Evolutionary conservation across 2,113 vertebrate species (phyloP).

Genomic region (Chitala chitala): DNA sequence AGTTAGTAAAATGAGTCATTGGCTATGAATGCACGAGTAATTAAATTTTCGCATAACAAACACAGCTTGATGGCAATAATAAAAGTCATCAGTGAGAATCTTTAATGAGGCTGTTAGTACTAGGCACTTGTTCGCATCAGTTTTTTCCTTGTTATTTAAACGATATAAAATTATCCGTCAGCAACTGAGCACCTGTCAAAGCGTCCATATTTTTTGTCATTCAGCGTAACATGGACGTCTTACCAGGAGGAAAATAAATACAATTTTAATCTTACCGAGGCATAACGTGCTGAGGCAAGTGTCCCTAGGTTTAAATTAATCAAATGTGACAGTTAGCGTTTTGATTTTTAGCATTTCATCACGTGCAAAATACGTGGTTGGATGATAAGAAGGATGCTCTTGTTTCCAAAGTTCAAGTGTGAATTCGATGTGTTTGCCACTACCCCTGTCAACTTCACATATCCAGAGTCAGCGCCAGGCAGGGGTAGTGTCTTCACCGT

Average conservation of each 20-base stretch:
- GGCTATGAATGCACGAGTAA: not conserved
- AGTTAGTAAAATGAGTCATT: not conserved
- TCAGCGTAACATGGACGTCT: no score
- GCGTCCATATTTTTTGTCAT: no score
- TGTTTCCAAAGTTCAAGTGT: no score
- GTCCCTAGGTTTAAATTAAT: not conserved
- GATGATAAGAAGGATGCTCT: no score
- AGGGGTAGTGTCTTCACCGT: no score
- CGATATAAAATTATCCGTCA: not conserved
- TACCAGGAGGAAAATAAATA: no score
- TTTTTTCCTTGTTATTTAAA: not conserved
- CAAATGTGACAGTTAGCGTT: not conserved
- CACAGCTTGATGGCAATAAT: constrained; percentile 1
- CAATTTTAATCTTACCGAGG: not conserved
- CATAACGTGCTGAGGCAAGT: not conserved
- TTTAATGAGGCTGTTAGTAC: not conserved
- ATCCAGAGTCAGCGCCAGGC: no score
- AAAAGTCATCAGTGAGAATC: not conserved
- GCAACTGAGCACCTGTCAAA: not conserved
- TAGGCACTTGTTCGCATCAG: not conserved
- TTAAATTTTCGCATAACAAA: constrained; percentile 9
- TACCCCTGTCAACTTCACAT: not conserved
- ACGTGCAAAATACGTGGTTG: not conserved
- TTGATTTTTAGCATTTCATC: not conserved
- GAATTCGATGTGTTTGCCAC: not conserved